Conservation (phyloP, 1,140 invertebrate species). For the Acromyrmex echinatior region DNA sequence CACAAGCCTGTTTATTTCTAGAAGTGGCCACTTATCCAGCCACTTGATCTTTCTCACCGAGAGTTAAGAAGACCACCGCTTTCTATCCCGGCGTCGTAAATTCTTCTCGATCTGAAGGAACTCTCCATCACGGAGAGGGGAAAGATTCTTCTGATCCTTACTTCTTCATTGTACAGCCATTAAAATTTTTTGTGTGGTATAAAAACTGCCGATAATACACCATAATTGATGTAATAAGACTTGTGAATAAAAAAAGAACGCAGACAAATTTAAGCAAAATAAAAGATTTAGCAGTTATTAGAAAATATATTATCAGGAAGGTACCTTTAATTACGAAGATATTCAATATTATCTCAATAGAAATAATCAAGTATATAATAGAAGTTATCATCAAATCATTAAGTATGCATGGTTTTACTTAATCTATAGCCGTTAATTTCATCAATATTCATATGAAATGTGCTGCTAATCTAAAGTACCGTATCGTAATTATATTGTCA, state of each 20-base stretch:
- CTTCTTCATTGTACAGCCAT: conserved; percentile 12
- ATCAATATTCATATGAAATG: conserved; percentile 21
- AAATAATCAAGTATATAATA: not conserved
- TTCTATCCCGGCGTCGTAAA: conserved; percentile 42
- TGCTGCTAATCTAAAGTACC: conserved; percentile 15
- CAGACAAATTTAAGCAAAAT: not conserved
- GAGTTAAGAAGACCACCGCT: conserved; percentile 9
- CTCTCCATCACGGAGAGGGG: not conserved
- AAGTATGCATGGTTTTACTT: conserved; percentile 28
- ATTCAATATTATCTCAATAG: not conserved
- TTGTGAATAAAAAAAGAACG: not conserved
- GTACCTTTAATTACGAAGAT: not conserved
- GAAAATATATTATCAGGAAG: not conserved
- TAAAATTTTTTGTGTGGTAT: conserved; percentile 31
- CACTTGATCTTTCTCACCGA: conserved; percentile 33
- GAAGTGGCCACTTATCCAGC: conserved; percentile 38
- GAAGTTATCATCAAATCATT: not conserved
- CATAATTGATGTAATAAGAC: not conserved
- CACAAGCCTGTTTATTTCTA: conserved; percentile 45
- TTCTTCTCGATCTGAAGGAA: conserved; percentile 34
- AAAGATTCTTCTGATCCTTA: not conserved
- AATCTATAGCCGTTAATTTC: not conserved
- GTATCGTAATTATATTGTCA: conserved; percentile 46
- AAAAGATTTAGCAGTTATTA: not conserved
- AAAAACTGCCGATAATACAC: not conserved